A percentile compares a stretch with the other conserved stretches of the same genome.
Evolutionary conservation across 2,113 vertebrate genomes (phyloP).

Genomic region (Panurus biarmicus): DNA sequence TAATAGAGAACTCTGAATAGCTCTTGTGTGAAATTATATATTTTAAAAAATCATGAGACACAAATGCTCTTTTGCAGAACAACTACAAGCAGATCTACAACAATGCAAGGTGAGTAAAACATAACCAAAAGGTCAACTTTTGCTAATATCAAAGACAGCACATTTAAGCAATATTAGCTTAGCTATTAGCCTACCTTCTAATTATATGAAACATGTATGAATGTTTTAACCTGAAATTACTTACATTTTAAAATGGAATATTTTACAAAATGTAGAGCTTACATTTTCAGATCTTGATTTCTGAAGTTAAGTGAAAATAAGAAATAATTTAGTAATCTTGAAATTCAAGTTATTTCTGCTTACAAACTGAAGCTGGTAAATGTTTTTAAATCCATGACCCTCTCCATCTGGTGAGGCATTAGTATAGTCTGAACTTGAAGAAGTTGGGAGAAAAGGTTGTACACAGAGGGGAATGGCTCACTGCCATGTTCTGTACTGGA

Average conservation of each 20-base stretch:
- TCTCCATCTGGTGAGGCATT: background rate
- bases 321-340: background rate
- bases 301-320: background rate
- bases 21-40: background rate
- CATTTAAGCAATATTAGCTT: background rate
- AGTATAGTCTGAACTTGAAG: background rate
- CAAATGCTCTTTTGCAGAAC: constrained; percentile 31
- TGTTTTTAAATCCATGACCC: background rate
- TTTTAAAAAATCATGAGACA: background rate
- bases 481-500: background rate
- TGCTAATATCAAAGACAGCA: background rate
- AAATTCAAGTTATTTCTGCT: background rate
- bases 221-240: background rate
- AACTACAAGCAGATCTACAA: background rate
- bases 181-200: background rate
- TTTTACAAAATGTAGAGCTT: background rate
- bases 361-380: background rate
- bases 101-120: constrained; percentile 47
- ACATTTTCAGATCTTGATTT: background rate
- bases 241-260: background rate
- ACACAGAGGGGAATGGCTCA: background rate
- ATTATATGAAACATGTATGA: background rate
- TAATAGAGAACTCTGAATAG: background rate
- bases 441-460: background rate
- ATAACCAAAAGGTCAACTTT: background rate